phyloP scores from a whole-genome alignment of 2,797 vertebrate genomes.

The Sebastolobus altivelis region DNA sequence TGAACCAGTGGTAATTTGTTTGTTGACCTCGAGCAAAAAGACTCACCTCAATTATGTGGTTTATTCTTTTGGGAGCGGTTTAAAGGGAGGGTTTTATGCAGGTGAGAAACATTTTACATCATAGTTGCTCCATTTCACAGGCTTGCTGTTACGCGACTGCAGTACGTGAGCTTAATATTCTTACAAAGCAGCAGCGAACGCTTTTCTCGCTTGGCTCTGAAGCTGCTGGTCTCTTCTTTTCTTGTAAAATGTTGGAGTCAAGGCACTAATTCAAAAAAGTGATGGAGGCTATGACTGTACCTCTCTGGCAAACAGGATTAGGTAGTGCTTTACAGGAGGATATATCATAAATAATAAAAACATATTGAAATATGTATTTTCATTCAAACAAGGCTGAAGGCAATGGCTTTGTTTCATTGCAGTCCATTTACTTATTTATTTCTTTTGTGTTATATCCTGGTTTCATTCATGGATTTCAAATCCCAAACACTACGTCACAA shows the following conservation, averaged over 20 bases:
- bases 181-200: conserved; percentile 15
- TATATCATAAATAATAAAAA: too few relatives aligned
- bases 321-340: conserved; percentile 25
- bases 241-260: conserved; percentile 28
- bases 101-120: conserved; percentile 35
- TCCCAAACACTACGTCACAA: not conserved
- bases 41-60: conserved; percentile 49
- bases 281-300: conserved; percentile 29
- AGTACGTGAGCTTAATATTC: conserved; percentile 21
- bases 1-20: conserved; percentile 43
- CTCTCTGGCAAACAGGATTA: conserved; percentile 46
- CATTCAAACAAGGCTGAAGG: too few relatives aligned
- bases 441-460: not conserved
- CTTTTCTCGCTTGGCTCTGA: conserved; percentile 33
- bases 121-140: conserved; percentile 3
- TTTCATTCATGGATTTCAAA: conserved; percentile 22
- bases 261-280: conserved; percentile 22
- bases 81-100: conserved; percentile 38
- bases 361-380: conserved; percentile 29
- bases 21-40: conserved; percentile 45
- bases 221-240: conserved; percentile 29
- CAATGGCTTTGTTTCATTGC: too few relatives aligned
- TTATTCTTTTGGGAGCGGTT: conserved; percentile 23
- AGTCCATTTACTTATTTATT: too few relatives aligned
- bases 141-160: conserved; percentile 10